Conservation (phyloP, 2,113 vertebrate genomes). For the Hydrochoerus hydrochaeris region DNA sequence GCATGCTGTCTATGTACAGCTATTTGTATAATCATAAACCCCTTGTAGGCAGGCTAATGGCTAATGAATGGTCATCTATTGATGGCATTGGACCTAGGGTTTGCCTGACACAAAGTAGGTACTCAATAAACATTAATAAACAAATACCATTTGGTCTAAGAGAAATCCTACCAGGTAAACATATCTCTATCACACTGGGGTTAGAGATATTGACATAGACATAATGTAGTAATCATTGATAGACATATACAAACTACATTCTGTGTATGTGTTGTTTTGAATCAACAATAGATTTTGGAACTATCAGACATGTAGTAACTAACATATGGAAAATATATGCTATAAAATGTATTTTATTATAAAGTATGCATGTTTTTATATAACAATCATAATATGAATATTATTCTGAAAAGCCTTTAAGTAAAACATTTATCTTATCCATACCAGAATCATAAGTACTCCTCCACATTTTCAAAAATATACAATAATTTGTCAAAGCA, state of each 20-base stretch:
- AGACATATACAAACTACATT: not conserved
- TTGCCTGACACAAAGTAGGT: not conserved
- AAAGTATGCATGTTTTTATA: not conserved
- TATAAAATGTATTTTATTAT: not conserved
- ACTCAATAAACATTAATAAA: conserved; percentile 2
- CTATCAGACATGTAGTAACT: not conserved
- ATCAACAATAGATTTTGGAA: conserved; percentile 10
- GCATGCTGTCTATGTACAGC: not conserved
- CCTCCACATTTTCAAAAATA: conserved; percentile 15
- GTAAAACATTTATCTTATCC: conserved; percentile 18
- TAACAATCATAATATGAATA: not conserved
- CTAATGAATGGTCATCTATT: not conserved
- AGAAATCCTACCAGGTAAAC: conserved; percentile 30
- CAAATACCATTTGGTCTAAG: not conserved
- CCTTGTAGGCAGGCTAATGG: not conserved
- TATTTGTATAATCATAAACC: not conserved
- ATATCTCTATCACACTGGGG: not conserved
- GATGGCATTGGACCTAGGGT: not conserved
- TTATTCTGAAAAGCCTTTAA: conserved; percentile 18
- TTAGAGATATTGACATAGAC: not conserved
- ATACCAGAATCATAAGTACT: conserved; percentile 19
- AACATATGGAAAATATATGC: not conserved
- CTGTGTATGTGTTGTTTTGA: not conserved
- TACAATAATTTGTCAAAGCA: conserved; percentile 46
- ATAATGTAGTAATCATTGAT: not conserved